Base-by-base conservation (phyloP, 2,113 vertebrate species). In the Struthio camelus region DNA sequence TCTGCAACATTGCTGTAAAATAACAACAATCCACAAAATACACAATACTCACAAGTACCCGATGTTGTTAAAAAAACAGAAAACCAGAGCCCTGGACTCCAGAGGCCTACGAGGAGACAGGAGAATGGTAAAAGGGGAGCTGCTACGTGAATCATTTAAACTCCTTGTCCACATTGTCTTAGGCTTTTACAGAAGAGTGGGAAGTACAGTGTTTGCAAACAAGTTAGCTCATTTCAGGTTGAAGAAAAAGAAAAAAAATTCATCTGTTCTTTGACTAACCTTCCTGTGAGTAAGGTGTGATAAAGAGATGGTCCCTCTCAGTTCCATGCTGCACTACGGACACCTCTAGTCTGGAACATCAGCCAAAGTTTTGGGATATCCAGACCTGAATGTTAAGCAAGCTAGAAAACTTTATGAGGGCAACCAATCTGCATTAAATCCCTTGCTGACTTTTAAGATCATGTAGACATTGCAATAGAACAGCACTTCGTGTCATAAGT, bases 101-200 rank as follows among this genome's bases (percentile, higher is more conserved):
- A 69, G 14, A 8, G 38, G 2, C 1, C 6, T 54, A 12, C 4
- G 20, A 73, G 78, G 4, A 44, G 48, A 89, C 24, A 1, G 10
- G 38, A 19, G 11, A n/a, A 15, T 23, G 56, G 42, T 2, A 42
- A 30, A 7, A 58, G 20, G 11, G 10, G 10, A 80, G 6, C 8
- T 80, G 24, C 42, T 73, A 2, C n/a, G 81, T 78, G 23, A 87
- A 44, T 6, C 4, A 2, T 30, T 51, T 0, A 0, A n/a, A 6
- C 42, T 76, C 9, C 22, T 71, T 40, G 22, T 11, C 28, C 13
- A 13, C 8, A 11, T 22, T 38, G 24, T 56, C 54, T 70, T 81
- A 42, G 70, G 22, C 48, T 77, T 50, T 32, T 40, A 64, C 22
- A 38, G 25, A 51, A 73, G 7, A 13, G 10, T 34, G 34, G 14